A percentile compares a stretch with the other conserved stretches of the same genome.
phyloP scores from a whole-genome alignment of 30 jellyfish, hydroid and myxozoan genomes.

The Aurelia sp. region DNA sequence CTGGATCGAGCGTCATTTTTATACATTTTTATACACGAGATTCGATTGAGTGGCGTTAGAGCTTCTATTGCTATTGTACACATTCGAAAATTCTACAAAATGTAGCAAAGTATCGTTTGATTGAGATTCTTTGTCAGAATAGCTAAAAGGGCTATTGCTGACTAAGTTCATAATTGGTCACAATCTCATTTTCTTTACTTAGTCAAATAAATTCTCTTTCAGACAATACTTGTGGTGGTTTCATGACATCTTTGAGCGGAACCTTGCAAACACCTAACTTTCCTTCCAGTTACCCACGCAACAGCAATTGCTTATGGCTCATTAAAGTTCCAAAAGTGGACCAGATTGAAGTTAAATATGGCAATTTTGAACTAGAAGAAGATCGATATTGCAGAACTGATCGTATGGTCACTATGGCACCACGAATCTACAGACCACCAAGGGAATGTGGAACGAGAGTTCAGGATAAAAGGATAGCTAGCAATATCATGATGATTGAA shows the following conservation, averaged over 20 bases:
- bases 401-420: constrained; percentile 24
- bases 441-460: constrained; percentile 49
- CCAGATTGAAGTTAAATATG: constrained; percentile 44
- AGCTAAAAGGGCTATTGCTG: no score
- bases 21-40: no score
- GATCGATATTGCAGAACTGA: constrained; percentile 62
- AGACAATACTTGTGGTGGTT: constrained; percentile 86
- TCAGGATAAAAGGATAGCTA: constrained; percentile 35
- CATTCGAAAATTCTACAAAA: no score
- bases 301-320: constrained; percentile 73
- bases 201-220: background rate
- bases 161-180: no score
- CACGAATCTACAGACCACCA: constrained; percentile 2
- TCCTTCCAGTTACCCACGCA: constrained; percentile 63
- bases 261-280: constrained; percentile 69
- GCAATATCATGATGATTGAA: constrained; percentile 72
- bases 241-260: constrained; percentile 55
- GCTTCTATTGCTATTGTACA: no score
- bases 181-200: no score
- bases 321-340: constrained; percentile 59
- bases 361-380: constrained; percentile 70
- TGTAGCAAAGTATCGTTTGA: no score
- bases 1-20: no score
- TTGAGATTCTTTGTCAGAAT: no score
- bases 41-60: no score